Evolutionary conservation across 2,797 vertebrate genomes (phyloP).

Genomic region (Notamacropus eugenii): DNA sequence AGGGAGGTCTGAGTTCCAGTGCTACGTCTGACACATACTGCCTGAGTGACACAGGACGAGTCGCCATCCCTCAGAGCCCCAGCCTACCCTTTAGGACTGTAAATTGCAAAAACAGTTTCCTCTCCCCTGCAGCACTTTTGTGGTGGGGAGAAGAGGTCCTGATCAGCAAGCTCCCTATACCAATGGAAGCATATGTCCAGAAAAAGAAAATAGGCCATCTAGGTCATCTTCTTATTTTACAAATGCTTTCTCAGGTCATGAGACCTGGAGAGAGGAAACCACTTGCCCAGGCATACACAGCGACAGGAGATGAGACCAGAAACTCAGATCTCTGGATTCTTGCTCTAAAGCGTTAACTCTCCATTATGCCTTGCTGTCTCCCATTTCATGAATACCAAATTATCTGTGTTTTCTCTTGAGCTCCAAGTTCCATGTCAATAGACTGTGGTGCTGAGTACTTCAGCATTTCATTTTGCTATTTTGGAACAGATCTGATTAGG

Average conservation of each 20-base stretch:
- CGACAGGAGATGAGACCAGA: background rate
- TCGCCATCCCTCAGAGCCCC: background rate
- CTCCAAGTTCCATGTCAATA: background rate
- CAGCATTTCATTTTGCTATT: conserved; percentile 17
- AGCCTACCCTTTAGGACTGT: background rate
- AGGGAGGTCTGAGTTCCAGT: background rate
- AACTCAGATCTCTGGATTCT: background rate
- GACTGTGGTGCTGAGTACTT: background rate
- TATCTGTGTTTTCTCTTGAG: background rate
- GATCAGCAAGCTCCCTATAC: background rate
- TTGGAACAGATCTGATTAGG: background rate
- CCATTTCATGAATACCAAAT: background rate
- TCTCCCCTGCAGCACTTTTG: background rate
- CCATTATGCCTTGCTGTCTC: background rate
- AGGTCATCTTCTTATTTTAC: background rate
- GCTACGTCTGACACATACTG: background rate
- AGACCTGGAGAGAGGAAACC: conserved; percentile 3
- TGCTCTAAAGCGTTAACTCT: background rate
- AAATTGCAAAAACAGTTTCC: background rate
- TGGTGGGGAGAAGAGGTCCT: background rate
- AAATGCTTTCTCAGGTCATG: background rate
- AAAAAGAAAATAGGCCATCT: background rate
- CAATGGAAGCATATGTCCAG: background rate
- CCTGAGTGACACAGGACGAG: background rate
- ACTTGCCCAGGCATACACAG: background rate